A percentile compares a stretch with the other conserved stretches of the same genome.
These are phyloP conservation scores for Kryptopterus vitreolus DNA, from an alignment of 2,797 vertebrate genomes.

Conservation along the genomic window DNA sequence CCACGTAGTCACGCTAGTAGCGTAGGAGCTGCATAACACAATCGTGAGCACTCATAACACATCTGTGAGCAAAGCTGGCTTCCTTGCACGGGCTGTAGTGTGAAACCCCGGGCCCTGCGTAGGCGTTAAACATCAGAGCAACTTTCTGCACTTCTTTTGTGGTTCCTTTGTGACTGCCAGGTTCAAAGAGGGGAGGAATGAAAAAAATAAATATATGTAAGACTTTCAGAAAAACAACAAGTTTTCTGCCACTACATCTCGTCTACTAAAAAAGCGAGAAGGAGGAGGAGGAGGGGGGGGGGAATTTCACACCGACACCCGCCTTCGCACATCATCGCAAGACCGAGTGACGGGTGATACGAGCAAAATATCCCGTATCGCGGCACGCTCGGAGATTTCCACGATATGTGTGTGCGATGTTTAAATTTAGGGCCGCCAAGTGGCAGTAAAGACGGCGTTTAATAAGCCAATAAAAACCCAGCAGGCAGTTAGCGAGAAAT, in stretches of 20 bases:
- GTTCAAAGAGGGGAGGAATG: conserved; percentile 34
- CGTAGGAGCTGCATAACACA: background rate
- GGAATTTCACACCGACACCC: background rate
- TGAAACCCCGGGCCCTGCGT: conserved; percentile 21
- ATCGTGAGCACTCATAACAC: background rate
- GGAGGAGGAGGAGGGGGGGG: no score
- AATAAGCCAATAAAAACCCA: background rate
- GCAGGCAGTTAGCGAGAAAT: background rate
- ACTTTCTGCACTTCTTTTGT: conserved; percentile 29
- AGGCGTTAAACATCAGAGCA: conserved; percentile 33
- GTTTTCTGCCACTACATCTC: conserved; percentile 12
- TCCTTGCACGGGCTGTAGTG: conserved; percentile 22
- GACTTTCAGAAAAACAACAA: conserved; percentile 15
- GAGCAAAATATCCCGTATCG: background rate
- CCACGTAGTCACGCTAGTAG: background rate
- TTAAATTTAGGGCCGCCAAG: background rate
- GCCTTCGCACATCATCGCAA: conserved; percentile 12
- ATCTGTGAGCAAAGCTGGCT: background rate
- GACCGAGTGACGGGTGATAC: background rate
- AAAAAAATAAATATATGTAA: conserved; percentile 7
- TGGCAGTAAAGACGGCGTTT: background rate
- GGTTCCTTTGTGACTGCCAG: conserved; percentile 31
- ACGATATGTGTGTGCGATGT: background rate
- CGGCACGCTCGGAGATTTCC: background rate
- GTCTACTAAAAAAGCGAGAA: background rate